Conservation (phyloP, 2,888 invertebrate species). For the Aradus depressus region DNA sequence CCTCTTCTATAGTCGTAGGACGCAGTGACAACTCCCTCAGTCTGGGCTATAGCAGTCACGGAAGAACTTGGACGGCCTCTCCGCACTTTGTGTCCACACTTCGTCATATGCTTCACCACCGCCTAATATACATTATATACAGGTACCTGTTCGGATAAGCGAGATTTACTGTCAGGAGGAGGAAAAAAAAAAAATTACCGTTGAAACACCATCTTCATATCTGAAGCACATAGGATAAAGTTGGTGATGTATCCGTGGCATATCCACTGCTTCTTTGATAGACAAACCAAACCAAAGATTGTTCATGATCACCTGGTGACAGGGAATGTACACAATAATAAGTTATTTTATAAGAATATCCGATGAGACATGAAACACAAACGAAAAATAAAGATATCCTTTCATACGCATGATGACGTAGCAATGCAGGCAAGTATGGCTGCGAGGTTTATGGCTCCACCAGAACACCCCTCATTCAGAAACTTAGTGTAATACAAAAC, state of each 20-base stretch:
- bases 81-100: constrained; percentile 15
- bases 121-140: constrained; percentile 7
- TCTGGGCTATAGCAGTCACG: constrained; percentile 27
- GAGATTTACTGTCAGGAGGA: too few species aligned
- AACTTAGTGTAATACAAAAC: too few species aligned
- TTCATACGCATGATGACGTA: too few species aligned
- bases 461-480: too few species aligned
- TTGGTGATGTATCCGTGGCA: constrained; percentile 76
- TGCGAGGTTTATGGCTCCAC: too few species aligned
- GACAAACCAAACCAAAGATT: constrained; percentile 52
- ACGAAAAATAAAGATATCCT: too few species aligned
- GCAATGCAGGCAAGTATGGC: too few species aligned
- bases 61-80: constrained; percentile 20
- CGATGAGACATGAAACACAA: too few species aligned
- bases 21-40: constrained; percentile 23
- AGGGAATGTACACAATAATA: too few species aligned
- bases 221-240: constrained; percentile 61
- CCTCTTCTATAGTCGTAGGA: constrained; percentile 29
- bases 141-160: too few species aligned
- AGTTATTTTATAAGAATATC: too few species aligned
- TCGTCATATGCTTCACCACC: constrained; percentile 7
- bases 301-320: constrained; percentile 51
- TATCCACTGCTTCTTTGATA: constrained; percentile 55
- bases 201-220: constrained; percentile 42
- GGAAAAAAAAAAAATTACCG: constrained; percentile 7